Evolutionary conservation across 2,888 invertebrate species (phyloP), one percentile per base, ranked within the genome.

Genomic region (Pyrrhia umbra): DNA sequence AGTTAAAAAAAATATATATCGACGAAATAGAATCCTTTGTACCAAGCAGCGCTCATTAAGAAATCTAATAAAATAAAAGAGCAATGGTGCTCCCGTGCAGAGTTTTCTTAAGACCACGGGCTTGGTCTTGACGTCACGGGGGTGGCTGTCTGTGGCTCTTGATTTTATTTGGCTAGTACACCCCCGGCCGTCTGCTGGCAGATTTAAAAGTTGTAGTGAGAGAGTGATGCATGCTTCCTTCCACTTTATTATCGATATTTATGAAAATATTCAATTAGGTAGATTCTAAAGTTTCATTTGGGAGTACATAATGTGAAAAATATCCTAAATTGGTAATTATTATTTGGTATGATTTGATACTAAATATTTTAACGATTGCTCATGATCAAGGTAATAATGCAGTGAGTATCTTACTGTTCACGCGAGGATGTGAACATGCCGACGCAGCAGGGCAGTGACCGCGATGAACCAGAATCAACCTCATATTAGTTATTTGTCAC

Each of bases 151-250:
- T 43, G 70, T 15, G 79, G 69, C 47, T 66, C 75, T 68, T 66
- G 63, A 71, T 81, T 81, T 73, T 75, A 75, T 81, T 79, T 79
- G 61, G 40, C 10, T 37, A 21, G 20, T 20, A 30, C 57, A 20
- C 59, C 57, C 59, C 40, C 3, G 52, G 49, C 57, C 45, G 77
- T 64, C 68, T 73, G 70, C 57, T 43, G 21, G 30, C 30, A 37
- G 66, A 56, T 49, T 56, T 46, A 21, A 18, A 45, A 62, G n/a
- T 25, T 10, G 6, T 61, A 74, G 68, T 55, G 80, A 65, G 42
- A 64, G 25, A 51, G 21, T 16, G n/a, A 15, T 0, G 3, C 21
- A 2, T 25, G 8, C n/a, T n/a, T n/a, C n/a, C n/a, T n/a, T n/a
- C n/a, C n/a, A n/a, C n/a, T n/a, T n/a, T n/a, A n/a, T n/a, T n/a